Conservation (phyloP, 2,888 invertebrate species). For the Scrobipalpa atriplicella region DNA sequence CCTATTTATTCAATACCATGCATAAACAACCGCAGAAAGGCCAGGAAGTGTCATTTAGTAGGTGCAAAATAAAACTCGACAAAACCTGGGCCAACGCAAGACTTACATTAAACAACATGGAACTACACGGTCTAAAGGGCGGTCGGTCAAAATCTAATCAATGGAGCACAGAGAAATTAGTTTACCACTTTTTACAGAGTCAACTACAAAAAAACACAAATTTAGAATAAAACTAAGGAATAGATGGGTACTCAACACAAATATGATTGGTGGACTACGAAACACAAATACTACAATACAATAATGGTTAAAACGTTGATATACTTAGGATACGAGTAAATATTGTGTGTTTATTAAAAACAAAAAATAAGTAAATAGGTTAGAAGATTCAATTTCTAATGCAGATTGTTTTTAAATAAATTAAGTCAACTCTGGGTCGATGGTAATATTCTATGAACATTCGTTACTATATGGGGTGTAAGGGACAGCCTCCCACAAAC, state of each 20-base stretch:
- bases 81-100: conserved; percentile 50
- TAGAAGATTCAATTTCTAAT: background rate
- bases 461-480: too few species aligned
- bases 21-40: conserved; percentile 21
- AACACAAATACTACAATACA: conserved; percentile 21
- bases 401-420: background rate
- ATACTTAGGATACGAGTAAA: background rate
- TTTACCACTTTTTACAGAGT: conserved; percentile 76
- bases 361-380: background rate
- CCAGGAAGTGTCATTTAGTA: background rate
- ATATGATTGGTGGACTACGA: conserved; percentile 12
- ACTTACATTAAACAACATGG: conserved; percentile 71
- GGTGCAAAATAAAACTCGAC: conserved; percentile 8
- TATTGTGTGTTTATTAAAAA: background rate
- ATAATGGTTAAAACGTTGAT: background rate
- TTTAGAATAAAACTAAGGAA: conserved; percentile 35
- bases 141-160: conserved; percentile 35
- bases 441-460: conserved; percentile 8
- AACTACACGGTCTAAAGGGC: conserved; percentile 37
- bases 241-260: conserved; percentile 21
- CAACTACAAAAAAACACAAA: conserved; percentile 44
- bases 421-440: conserved; percentile 21
- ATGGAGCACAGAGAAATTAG: conserved; percentile 74
- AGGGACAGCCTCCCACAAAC: too few species aligned
- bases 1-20: conserved; percentile 37